These are phyloP conservation scores for Hippoglossus stenolepis DNA, from an alignment of 2,113 vertebrate species.

Conservation along the genomic window DNA sequence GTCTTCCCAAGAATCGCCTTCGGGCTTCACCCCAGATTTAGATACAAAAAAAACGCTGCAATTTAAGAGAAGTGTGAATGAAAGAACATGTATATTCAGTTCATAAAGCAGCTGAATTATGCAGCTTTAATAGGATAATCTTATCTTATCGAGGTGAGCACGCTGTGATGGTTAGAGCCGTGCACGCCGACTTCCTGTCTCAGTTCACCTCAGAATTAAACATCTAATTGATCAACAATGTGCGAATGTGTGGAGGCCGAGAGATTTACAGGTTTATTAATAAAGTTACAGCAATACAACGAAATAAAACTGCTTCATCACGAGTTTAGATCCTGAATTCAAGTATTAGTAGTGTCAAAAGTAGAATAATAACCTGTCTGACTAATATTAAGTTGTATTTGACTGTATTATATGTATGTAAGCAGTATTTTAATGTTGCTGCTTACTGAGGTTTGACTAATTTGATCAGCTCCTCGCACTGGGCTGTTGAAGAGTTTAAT, in stretches of 20 bases:
- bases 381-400: background rate
- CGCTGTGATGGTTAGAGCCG: too few relatives aligned
- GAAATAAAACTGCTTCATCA: too few relatives aligned
- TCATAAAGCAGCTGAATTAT: too few relatives aligned
- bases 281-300: too few relatives aligned
- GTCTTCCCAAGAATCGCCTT: conserved; percentile 34
- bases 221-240: background rate
- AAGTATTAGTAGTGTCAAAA: background rate
- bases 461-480: background rate
- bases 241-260: background rate
- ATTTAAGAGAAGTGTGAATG: background rate
- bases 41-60: background rate
- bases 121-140: background rate
- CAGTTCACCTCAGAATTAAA: background rate
- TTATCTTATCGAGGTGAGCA: background rate
- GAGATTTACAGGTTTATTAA: too few relatives aligned
- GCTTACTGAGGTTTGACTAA: background rate
- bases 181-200: background rate
- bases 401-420: background rate
- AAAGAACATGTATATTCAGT: background rate
- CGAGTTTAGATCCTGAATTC: background rate
- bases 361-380: background rate
- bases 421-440: background rate
- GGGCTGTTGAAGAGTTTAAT: too few relatives aligned
- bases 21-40: conserved; percentile 27